Evolutionary conservation across 1,140 invertebrate species (phyloP).

Genomic region (Drosophila bifasciata): DNA sequence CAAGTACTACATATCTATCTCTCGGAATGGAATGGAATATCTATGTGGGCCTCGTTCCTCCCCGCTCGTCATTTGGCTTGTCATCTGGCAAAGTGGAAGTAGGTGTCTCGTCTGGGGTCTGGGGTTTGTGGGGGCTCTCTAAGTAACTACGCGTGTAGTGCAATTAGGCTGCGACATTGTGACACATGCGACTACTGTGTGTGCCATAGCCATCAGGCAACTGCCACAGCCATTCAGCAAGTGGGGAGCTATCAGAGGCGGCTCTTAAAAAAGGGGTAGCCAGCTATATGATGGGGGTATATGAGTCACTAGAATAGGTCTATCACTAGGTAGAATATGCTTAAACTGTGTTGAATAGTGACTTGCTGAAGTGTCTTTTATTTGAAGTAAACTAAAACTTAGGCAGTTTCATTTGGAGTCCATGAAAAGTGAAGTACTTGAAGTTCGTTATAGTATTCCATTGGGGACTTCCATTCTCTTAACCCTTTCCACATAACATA

Average conservation of each 20-base stretch:
- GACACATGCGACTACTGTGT: slow-evolving; percentile 72
- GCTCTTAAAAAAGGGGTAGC: slow-evolving; percentile 1
- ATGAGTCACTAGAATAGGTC: too few relatives aligned
- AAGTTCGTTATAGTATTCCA: too few relatives aligned
- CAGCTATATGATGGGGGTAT: too few relatives aligned
- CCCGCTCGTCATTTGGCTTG: not conserved
- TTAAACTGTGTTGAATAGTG: too few relatives aligned
- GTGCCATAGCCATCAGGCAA: slow-evolving; percentile 13
- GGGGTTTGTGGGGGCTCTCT: too few relatives aligned
- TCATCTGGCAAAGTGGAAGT: slow-evolving; percentile 23
- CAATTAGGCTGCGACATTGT: slow-evolving; percentile 71
- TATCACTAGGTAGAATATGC: not conserved
- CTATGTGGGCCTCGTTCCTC: too few relatives aligned
- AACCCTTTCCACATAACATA: too few relatives aligned
- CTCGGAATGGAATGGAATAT: not conserved
- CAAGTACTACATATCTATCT: slow-evolving; percentile 34
- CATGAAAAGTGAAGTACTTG: too few relatives aligned
- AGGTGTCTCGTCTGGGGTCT: slow-evolving; percentile 30
- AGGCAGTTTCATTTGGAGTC: too few relatives aligned
- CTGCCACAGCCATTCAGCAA: slow-evolving; percentile 21
- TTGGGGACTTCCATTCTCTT: too few relatives aligned
- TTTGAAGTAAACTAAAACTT: too few relatives aligned
- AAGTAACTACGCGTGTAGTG: slow-evolving; percentile 74
- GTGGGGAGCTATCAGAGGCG: slow-evolving; percentile 7
- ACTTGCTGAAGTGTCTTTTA: too few relatives aligned